phyloP scores from a whole-genome alignment of 2,888 invertebrate species.

The Macaria notata region DNA sequence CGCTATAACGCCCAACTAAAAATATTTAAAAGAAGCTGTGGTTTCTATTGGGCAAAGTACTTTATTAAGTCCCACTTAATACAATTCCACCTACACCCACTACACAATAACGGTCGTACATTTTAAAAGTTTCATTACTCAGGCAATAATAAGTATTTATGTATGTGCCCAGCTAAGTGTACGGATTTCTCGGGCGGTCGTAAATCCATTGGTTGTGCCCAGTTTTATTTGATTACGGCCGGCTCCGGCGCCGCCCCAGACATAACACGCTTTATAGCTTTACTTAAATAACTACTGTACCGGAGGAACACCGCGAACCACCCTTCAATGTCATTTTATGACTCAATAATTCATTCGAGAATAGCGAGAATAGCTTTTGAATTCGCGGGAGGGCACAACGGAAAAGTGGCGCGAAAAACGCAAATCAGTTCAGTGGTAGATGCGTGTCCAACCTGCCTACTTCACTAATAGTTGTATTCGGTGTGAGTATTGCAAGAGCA shows the following conservation, averaged over 20 bases:
- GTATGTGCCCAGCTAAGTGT: constrained; percentile 32
- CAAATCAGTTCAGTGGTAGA: too few species aligned
- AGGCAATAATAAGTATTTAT: constrained; percentile 37
- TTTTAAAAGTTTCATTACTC: constrained; percentile 9
- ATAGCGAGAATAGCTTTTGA: constrained; percentile 27
- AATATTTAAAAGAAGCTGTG: too few species aligned
- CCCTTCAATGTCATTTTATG: constrained; percentile 38
- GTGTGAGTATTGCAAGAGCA: too few species aligned
- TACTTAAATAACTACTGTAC: constrained; percentile 52
- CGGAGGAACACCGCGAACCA: constrained; percentile 31
- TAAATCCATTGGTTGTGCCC: constrained; percentile 58
- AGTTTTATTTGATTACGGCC: constrained; percentile 64
- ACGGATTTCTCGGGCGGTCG: constrained; percentile 50
- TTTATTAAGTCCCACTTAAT: too few species aligned
- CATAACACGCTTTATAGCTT: constrained; percentile 62
- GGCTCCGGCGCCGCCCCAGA: constrained; percentile 51
- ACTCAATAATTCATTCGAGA: constrained; percentile 37
- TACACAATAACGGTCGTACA: too few species aligned
- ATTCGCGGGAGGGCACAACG: constrained; percentile 23
- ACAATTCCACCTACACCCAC: too few species aligned
- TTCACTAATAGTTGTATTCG: constrained; percentile 28
- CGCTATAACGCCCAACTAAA: too few species aligned
- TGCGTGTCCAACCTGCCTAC: too few species aligned
- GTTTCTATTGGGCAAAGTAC: too few species aligned
- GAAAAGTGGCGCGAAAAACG: constrained; percentile 7